These are phyloP conservation scores for Nibea coibor DNA, from an alignment of 2,113 vertebrate species.

Conservation along the genomic window DNA sequence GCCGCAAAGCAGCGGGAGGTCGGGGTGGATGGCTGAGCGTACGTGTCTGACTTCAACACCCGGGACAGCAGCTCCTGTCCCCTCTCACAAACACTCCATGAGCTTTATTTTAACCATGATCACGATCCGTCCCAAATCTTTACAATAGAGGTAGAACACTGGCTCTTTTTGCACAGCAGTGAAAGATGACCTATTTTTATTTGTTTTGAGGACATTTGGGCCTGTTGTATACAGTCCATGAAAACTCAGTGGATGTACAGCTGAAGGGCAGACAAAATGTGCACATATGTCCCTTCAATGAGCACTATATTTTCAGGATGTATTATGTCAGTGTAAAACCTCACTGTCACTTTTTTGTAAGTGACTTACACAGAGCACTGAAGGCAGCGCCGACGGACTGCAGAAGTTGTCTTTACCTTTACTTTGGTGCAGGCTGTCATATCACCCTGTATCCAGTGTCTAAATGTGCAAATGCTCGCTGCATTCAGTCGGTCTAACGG, in stretches of 20 bases:
- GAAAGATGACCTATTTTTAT: neutral
- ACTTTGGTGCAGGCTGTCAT: slow-evolving; percentile 5
- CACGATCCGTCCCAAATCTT: neutral
- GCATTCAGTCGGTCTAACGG: neutral
- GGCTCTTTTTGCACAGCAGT: neutral
- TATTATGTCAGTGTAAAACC: neutral
- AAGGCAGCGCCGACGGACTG: neutral
- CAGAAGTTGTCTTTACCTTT: neutral
- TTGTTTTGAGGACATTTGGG: neutral
- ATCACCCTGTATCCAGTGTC: neutral
- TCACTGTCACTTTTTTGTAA: neutral
- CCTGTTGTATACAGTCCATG: neutral
- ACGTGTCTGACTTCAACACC: neutral
- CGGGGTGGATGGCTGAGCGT: neutral
- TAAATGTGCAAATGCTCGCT: slow-evolving; percentile 5
- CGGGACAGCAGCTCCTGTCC: neutral
- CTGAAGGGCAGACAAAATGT: neutral
- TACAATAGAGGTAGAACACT: neutral
- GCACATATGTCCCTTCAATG: neutral
- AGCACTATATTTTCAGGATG: neutral
- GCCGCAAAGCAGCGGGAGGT: neutral
- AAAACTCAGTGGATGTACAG: neutral
- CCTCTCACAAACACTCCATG: neutral
- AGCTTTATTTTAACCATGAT: neutral
- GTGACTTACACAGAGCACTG: neutral